These are phyloP conservation scores for Chaenocephalus aceratus DNA, from an alignment of 2,113 vertebrate species.

Conservation along the genomic window DNA sequence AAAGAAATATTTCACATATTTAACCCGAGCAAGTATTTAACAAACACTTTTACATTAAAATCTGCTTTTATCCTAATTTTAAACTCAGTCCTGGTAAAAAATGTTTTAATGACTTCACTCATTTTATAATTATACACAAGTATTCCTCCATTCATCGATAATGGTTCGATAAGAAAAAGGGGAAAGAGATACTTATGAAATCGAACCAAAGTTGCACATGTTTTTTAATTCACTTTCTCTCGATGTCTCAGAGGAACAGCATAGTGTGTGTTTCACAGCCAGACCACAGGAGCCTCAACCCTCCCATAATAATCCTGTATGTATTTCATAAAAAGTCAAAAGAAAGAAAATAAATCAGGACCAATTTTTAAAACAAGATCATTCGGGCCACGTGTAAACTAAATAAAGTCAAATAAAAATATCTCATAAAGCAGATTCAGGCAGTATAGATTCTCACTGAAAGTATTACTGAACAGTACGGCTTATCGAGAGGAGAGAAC, in stretches of 20 bases:
- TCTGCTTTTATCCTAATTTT: not conserved
- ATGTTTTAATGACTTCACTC: no score
- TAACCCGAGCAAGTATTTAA: not conserved
- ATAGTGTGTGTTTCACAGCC: not conserved
- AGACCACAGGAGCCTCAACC: not conserved
- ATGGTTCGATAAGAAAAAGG: not conserved
- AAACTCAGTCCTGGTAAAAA: not conserved
- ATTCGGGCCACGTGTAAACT: no score
- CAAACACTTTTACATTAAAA: not conserved
- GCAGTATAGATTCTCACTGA: no score
- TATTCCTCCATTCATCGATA: not conserved
- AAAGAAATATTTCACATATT: slow-evolving; percentile 1
- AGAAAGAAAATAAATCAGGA: no score
- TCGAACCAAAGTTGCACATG: not conserved
- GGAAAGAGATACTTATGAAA: not conserved
- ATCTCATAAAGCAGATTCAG: no score
- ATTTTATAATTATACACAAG: no score
- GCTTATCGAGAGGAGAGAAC: no score
- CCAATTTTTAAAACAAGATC: no score
- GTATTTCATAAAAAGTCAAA: no score
- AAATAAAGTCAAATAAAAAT: no score
- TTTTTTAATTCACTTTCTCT: not conserved
- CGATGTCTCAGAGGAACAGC: not conserved
- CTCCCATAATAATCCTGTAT: no score
- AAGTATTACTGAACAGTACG: no score